Base-by-base conservation (phyloP, 2,797 vertebrate species). In the Diplodus puntazzo region DNA sequence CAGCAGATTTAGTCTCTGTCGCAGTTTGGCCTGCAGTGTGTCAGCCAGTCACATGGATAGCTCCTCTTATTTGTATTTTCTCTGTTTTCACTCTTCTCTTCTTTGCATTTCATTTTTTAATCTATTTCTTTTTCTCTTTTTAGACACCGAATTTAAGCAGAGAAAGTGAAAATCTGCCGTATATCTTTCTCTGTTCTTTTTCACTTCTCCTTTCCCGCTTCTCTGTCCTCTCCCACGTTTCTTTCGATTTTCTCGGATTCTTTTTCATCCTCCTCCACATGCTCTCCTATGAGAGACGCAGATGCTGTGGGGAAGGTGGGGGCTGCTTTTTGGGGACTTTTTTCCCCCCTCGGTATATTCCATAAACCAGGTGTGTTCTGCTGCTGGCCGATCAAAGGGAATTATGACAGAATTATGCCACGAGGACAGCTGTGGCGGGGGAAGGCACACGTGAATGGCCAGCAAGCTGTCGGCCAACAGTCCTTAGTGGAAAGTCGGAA, bases 241-340 rank as follows among this genome's bases (percentile, higher is more conserved):
- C 71, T 69, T 84, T 39, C 20, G 4, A 70, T 25, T 73, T 10
- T 50, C 49, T 62, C 34, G 11, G 21, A 61, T 21, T 80, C 46
- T 66, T 61, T 84, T 83, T 86, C 75, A 77, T 83, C 83, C 80
- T 78, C 81, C 77, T 79, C 65, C 68, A 73, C 72, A 57, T 63
- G 71, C 46, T 83, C 64, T 2, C 57, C 68, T 57, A 27, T 73
- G 69, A 78, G 62, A 68, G 42, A 76, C 14, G 2, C 53, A 39
- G 73, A 81, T 72, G 64, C 58, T 49, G 57, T 1, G 2, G 50
- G 42, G 65, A 49, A 21, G 60, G 42, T 6, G 53, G 30, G 62
- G 6, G 17, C 30, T 18, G 2, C 5, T 39, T 69, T 68, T 82
- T 23, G 12, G 54, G 66, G 39, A 2, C 16, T 53, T 71, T 30